These are phyloP conservation scores for Podiceps cristatus DNA, from an alignment of 2,113 vertebrate genomes.

Conservation along the genomic window DNA sequence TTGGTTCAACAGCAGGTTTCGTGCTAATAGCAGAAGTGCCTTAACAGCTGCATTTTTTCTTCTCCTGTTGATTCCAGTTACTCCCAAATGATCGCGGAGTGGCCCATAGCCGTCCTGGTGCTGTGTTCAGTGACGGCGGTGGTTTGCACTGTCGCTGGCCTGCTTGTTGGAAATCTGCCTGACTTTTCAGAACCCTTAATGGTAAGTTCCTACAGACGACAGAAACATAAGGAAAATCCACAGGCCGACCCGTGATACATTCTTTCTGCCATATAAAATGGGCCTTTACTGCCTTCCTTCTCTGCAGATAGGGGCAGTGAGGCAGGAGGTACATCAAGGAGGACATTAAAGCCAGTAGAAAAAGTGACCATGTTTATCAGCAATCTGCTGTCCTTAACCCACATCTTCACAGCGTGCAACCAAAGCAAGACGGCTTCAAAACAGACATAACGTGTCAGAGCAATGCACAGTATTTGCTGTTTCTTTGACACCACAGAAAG, in stretches of 20 bases:
- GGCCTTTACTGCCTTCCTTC: neutral
- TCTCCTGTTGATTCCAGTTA: slow-evolving; percentile 81
- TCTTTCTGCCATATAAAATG: neutral
- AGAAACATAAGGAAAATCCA: neutral
- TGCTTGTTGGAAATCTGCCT: slow-evolving; percentile 87
- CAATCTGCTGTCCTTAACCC: neutral
- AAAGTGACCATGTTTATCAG: neutral
- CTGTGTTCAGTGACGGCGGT: slow-evolving; percentile 80
- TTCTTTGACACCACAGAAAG: neutral
- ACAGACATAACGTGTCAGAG: neutral
- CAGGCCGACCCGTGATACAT: accelerated
- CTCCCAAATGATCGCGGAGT: slow-evolving; percentile 89
- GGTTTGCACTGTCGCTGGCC: slow-evolving; percentile 86
- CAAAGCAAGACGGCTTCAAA: neutral
- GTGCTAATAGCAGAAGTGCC: neutral
- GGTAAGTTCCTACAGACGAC: slow-evolving; percentile 76
- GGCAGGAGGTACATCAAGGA: neutral
- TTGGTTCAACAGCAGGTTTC: neutral
- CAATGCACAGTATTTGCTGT: neutral
- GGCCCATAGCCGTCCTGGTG: slow-evolving; percentile 83
- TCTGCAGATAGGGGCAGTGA: neutral
- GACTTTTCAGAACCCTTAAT: slow-evolving; percentile 93
- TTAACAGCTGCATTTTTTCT: neutral
- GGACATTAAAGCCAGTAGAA: neutral
- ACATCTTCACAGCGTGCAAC: neutral